A percentile compares a stretch with the other conserved stretches of the same genome.
Evolutionary conservation across 2,113 vertebrate genomes (phyloP).

Genomic region (Ifrita kowaldi): DNA sequence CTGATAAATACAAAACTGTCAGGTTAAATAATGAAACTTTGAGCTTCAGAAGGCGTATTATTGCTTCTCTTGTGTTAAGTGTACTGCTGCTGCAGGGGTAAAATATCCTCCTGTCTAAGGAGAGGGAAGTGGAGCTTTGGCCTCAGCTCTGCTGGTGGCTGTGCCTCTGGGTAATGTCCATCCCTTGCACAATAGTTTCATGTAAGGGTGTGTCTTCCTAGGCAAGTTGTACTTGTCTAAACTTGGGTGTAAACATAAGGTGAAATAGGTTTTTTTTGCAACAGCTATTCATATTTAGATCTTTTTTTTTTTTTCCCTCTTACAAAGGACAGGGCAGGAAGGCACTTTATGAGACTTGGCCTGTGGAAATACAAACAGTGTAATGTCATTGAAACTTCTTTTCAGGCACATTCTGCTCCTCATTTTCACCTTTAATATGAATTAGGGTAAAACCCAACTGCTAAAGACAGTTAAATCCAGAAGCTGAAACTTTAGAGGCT

Average conservation of each 20-base stretch:
- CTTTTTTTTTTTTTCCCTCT: not conserved
- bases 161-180: not conserved
- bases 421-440: not conserved
- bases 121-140: not conserved
- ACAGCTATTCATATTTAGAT: not conserved
- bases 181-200: conserved; percentile 22
- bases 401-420: not conserved
- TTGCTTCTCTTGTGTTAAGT: not conserved
- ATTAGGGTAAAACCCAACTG: not conserved
- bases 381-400: not conserved
- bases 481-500: not conserved
- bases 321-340: not conserved
- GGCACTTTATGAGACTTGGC: not conserved
- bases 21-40: not conserved
- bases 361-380: not conserved
- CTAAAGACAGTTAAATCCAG: not conserved
- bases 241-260: not conserved
- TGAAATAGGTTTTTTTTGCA: not conserved
- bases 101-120: not conserved
- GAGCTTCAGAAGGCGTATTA: not conserved
- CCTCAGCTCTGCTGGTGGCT: not conserved
- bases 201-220: conserved; percentile 1
- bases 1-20: not conserved
- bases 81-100: not conserved
- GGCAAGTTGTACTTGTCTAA: not conserved